Conservation (phyloP, 2,113 vertebrate genomes). For the Zonotrichia leucophrys region DNA sequence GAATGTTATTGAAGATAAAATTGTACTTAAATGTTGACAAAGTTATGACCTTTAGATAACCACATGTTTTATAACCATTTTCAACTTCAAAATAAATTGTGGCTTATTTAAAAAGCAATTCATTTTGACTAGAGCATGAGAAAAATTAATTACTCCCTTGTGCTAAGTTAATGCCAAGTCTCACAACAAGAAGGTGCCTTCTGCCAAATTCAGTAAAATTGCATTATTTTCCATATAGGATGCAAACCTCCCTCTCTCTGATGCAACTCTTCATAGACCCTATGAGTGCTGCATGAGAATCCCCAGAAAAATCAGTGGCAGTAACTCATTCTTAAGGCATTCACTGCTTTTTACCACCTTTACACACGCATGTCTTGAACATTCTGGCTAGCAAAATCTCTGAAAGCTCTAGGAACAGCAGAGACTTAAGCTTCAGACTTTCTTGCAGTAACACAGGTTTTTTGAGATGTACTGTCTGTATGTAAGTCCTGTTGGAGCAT, state of each 20-base stretch:
- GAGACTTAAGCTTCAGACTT: not conserved
- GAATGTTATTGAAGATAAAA: not conserved
- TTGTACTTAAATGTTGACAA: not conserved
- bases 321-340: not conserved
- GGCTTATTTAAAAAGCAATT: constrained; percentile 6
- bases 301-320: not conserved
- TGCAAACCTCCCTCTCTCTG: not conserved
- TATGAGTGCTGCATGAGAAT: not conserved
- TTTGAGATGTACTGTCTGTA: not conserved
- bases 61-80: not conserved
- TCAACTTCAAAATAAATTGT: not conserved
- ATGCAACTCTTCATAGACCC: not conserved
- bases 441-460: not conserved
- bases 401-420: not conserved
- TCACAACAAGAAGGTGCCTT: not conserved
- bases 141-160: constrained; percentile 9
- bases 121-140: constrained; percentile 10
- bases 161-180: not conserved
- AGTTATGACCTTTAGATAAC: constrained; percentile 24
- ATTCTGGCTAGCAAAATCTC: not conserved
- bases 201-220: constrained; percentile 32
- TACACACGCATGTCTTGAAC: not conserved
- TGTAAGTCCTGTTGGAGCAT: not conserved
- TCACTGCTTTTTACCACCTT: not conserved
- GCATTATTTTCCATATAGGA: constrained; percentile 9